Evolutionary conservation across 2,113 vertebrate genomes (phyloP).

Genomic region (Carollia perspicillata): DNA sequence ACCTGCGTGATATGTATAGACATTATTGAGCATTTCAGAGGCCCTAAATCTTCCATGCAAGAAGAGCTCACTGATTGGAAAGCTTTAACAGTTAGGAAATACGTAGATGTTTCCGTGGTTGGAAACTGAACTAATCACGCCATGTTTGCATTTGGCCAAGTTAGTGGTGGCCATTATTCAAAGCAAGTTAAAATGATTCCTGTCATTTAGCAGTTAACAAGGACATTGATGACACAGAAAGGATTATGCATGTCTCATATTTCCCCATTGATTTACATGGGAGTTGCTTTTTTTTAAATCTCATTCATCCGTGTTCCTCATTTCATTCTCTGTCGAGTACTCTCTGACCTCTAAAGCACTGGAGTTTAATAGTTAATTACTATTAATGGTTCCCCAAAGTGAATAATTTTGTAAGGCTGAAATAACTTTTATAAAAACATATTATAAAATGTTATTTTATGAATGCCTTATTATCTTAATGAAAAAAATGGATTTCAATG

Average conservation of each 20-base stretch:
- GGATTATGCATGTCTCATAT: neutral
- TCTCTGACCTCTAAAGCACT: neutral
- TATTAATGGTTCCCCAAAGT: neutral
- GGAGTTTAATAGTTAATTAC: slow-evolving; percentile 9
- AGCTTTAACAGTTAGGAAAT: neutral
- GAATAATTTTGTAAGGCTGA: slow-evolving; percentile 3
- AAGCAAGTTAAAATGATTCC: neutral
- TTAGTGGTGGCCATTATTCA: neutral
- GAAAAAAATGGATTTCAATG: neutral
- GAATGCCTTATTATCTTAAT: neutral
- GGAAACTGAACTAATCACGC: neutral
- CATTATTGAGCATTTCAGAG: neutral
- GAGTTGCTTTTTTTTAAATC: neutral
- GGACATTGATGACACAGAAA: neutral
- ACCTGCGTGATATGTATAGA: neutral
- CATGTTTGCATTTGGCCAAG: slow-evolving; percentile 4
- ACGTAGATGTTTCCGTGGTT: neutral
- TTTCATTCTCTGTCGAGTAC: neutral
- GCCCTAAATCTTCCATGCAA: neutral
- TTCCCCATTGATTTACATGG: slow-evolving; percentile 1
- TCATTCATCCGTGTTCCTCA: slow-evolving; percentile 27
- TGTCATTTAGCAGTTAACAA: slow-evolving; percentile 17
- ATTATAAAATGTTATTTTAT: neutral
- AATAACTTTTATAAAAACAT: neutral
- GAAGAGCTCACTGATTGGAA: neutral